These are phyloP conservation scores for Nezara viridula DNA, from an alignment of 2,888 invertebrate genomes.

Conservation along the genomic window DNA sequence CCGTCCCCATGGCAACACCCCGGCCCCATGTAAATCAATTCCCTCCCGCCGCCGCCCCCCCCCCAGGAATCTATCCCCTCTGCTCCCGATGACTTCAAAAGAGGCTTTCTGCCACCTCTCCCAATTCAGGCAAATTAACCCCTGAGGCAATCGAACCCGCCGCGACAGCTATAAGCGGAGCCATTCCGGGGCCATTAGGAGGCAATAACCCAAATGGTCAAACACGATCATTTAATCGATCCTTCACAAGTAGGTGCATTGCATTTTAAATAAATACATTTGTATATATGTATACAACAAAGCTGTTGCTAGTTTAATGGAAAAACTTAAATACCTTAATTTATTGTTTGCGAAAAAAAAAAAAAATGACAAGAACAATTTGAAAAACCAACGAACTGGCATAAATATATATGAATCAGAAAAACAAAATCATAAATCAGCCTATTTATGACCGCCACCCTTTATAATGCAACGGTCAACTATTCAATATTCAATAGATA, in stretches of 20 bases:
- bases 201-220: neutral
- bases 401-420: too few relatives aligned
- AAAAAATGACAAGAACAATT: too few relatives aligned
- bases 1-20: slow-evolving; percentile 56
- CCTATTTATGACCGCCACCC: too few relatives aligned
- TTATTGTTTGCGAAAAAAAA: too few relatives aligned
- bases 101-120: slow-evolving; percentile 42
- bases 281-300: too few relatives aligned
- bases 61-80: slow-evolving; percentile 31
- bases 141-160: neutral
- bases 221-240: neutral
- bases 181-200: neutral
- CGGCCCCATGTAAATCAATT: slow-evolving; percentile 58
- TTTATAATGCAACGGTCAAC: too few relatives aligned
- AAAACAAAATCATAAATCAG: too few relatives aligned
- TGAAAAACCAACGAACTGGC: too few relatives aligned
- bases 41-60: neutral
- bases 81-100: neutral
- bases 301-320: too few relatives aligned
- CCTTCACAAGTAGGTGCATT: neutral
- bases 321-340: too few relatives aligned
- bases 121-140: slow-evolving; percentile 35
- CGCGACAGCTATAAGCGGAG: neutral
- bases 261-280: too few relatives aligned
- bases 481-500: too few relatives aligned